Conservation (phyloP, 2,797 vertebrate species). For the Oryzias dopingdopingensis region DNA sequence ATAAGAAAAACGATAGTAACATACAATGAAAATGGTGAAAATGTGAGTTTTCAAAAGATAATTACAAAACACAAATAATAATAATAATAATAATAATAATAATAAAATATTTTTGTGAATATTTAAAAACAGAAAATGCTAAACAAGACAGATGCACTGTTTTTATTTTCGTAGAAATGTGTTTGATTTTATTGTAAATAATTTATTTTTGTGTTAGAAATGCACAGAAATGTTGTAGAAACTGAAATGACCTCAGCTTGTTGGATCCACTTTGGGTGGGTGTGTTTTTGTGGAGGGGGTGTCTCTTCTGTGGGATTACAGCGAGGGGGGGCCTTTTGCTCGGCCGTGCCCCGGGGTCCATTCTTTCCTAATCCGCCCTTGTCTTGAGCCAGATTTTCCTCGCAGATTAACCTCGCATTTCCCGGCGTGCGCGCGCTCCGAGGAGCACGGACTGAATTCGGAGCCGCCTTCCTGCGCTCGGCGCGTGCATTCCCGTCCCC, state of each 20-base stretch:
- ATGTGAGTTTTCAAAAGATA: no score
- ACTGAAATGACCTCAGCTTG: not conserved
- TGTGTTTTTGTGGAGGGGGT: not conserved
- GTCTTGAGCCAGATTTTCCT: conserved; percentile 8
- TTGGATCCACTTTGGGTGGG: not conserved
- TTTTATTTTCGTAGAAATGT: no score
- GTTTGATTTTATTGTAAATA: no score
- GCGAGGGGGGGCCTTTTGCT: not conserved
- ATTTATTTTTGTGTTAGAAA: no score
- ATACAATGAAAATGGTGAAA: no score
- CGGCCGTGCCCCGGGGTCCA: conserved; percentile 8
- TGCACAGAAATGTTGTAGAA: not conserved
- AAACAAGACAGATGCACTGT: no score
- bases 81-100: no score
- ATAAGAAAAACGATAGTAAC: no score
- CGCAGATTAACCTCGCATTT: not conserved
- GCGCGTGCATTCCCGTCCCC: conserved; percentile 12
- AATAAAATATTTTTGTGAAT: no score
- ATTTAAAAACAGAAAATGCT: no score
- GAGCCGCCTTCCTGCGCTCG: conserved; percentile 2
- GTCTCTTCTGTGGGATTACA: conserved; percentile 3
- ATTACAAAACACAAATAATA: no score
- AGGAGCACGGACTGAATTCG: not conserved
- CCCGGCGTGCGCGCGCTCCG: conserved; percentile 13
- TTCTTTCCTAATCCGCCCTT: conserved; percentile 15